phyloP scores from a whole-genome alignment of 2,113 vertebrate species.

The Chloebia gouldiae region DNA sequence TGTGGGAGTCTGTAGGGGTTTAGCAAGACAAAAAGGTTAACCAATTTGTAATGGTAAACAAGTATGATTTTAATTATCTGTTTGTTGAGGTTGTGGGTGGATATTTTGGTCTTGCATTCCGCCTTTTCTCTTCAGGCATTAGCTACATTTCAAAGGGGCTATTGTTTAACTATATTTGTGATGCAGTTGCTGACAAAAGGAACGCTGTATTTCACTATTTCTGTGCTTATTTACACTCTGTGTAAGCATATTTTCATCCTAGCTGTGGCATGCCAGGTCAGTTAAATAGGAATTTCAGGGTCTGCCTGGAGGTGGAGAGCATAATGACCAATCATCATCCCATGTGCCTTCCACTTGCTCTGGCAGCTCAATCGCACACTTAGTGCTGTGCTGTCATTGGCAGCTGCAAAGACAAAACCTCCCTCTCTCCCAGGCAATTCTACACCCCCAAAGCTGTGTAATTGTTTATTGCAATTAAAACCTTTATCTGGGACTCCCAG shows the following conservation, averaged over 20 bases:
- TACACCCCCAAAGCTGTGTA: neutral
- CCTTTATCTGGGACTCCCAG: neutral
- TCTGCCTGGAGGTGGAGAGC: slow-evolving; percentile 10
- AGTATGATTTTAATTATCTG: slow-evolving; percentile 44
- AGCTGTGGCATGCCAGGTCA: neutral
- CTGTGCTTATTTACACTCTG: slow-evolving; percentile 28
- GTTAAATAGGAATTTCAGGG: slow-evolving; percentile 27
- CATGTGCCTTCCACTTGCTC: neutral
- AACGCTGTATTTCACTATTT: neutral
- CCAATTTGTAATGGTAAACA: slow-evolving; percentile 14
- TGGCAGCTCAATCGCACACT: neutral
- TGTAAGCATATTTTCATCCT: slow-evolving; percentile 10
- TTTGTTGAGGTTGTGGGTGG: slow-evolving; percentile 22
- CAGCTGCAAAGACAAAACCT: neutral
- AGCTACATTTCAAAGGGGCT: slow-evolving; percentile 28
- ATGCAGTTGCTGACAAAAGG: slow-evolving; percentile 24
- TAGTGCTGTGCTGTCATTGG: neutral
- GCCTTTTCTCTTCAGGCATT: slow-evolving; percentile 2
- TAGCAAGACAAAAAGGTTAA: slow-evolving; percentile 5
- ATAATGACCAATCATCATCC: neutral
- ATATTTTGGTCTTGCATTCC: slow-evolving; percentile 24
- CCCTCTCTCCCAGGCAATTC: neutral
- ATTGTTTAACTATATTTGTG: slow-evolving; percentile 34
- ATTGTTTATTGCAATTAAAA: neutral
- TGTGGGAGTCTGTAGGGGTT: neutral